phyloP scores from a whole-genome alignment of 1,140 invertebrate genomes.

The Halyomorpha halys region DNA sequence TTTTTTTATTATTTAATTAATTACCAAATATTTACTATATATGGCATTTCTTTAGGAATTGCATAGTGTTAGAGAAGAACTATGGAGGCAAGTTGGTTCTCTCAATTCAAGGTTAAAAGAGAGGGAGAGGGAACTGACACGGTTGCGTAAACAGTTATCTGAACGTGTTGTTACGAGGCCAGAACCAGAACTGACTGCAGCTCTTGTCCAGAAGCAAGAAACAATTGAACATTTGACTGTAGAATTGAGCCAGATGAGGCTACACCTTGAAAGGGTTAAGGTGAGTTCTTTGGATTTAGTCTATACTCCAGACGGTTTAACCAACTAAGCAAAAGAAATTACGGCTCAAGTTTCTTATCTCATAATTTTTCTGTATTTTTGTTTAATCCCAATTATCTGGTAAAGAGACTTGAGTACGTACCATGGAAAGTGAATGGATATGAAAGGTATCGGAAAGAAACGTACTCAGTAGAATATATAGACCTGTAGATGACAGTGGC shows the following conservation, averaged over 20 bases:
- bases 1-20: too few relatives aligned
- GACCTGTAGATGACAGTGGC: too few relatives aligned
- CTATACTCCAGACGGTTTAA: too few relatives aligned
- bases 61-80: slow-evolving; percentile 47
- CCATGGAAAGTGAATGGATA: too few relatives aligned
- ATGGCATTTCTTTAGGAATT: slow-evolving; percentile 43
- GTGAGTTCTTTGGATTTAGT: slow-evolving; percentile 40
- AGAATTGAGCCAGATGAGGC: slow-evolving; percentile 63
- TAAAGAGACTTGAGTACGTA: too few relatives aligned
- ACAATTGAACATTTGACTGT: slow-evolving; percentile 62
- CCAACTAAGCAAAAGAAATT: too few relatives aligned
- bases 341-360: too few relatives aligned
- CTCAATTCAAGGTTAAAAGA: slow-evolving; percentile 45
- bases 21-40: neutral
- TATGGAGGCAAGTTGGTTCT: slow-evolving; percentile 42
- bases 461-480: too few relatives aligned
- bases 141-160: slow-evolving; percentile 45
- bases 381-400: too few relatives aligned
- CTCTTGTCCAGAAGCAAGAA: slow-evolving; percentile 68
- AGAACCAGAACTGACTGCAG: slow-evolving; percentile 37
- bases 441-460: too few relatives aligned
- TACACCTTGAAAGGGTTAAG: slow-evolving; percentile 72
- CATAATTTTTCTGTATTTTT: too few relatives aligned
- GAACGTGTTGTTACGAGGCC: slow-evolving; percentile 38
- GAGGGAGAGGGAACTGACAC: slow-evolving; percentile 49